Evolutionary conservation across 2,888 invertebrate species (phyloP).

Genomic region (Acanthosepion pharaonis): DNA sequence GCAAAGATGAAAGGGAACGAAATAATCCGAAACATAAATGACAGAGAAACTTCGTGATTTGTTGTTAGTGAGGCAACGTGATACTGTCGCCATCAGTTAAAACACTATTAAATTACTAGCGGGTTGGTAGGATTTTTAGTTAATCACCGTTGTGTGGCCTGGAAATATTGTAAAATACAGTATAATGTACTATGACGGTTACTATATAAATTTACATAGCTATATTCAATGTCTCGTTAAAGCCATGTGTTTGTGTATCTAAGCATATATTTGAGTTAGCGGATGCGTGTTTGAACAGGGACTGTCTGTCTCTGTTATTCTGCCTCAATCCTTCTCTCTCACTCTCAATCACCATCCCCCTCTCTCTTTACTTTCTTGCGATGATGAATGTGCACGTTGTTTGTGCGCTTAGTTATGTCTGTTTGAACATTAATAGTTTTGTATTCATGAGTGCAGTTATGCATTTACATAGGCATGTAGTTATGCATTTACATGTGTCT

Average conservation of each 20-base stretch:
- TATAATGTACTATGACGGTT: neutral
- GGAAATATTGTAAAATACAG: neutral
- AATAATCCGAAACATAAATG: neutral
- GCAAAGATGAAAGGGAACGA: constrained; percentile 11
- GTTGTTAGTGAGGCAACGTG: neutral
- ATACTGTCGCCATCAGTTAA: neutral
- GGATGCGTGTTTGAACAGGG: neutral
- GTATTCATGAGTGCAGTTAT: no score
- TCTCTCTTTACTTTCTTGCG: no score
- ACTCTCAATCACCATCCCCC: no score
- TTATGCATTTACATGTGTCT: no score
- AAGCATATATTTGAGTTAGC: neutral
- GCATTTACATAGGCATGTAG: no score
- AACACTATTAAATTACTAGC: neutral
- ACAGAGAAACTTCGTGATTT: neutral
- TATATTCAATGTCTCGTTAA: neutral
- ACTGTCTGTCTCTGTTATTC: no score
- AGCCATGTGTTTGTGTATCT: neutral
- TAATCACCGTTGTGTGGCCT: neutral
- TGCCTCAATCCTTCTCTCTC: no score
- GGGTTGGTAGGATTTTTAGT: neutral
- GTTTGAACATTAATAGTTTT: no score
- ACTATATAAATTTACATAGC: neutral
- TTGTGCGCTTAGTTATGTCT: no score
- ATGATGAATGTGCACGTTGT: no score